These are phyloP conservation scores for Pseudopleuronectes americanus DNA, from an alignment of 2,797 vertebrate genomes.

Conservation along the genomic window DNA sequence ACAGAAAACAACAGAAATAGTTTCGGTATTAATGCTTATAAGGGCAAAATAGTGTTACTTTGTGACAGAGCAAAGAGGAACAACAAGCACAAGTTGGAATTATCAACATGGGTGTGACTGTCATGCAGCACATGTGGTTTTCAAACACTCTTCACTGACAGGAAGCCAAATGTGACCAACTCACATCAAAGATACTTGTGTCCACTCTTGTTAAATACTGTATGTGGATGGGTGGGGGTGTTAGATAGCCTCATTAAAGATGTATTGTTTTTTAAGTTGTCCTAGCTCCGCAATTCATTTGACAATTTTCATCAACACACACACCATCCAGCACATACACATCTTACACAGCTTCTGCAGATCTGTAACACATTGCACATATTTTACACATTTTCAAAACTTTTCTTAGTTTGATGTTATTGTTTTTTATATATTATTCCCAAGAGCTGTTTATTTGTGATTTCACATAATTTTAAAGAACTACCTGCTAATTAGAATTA, in stretches of 20 bases:
- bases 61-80: slow-evolving; percentile 1
- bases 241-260: too few species aligned
- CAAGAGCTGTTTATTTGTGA: too few species aligned
- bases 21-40: background rate
- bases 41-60: background rate
- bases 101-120: background rate
- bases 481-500: background rate
- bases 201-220: background rate
- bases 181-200: background rate
- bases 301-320: background rate
- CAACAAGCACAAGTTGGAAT: background rate
- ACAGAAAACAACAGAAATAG: background rate
- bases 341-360: too few species aligned
- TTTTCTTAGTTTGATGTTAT: too few species aligned
- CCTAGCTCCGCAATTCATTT: background rate
- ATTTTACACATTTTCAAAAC: too few species aligned
- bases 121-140: background rate
- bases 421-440: background rate
- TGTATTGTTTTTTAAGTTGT: background rate
- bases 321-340: too few species aligned
- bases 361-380: too few species aligned
- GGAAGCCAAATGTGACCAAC: background rate
- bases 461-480: background rate
- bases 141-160: background rate
- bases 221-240: background rate